Conservation (phyloP, 1,140 invertebrate genomes). For the Medauroidea extradentata region DNA sequence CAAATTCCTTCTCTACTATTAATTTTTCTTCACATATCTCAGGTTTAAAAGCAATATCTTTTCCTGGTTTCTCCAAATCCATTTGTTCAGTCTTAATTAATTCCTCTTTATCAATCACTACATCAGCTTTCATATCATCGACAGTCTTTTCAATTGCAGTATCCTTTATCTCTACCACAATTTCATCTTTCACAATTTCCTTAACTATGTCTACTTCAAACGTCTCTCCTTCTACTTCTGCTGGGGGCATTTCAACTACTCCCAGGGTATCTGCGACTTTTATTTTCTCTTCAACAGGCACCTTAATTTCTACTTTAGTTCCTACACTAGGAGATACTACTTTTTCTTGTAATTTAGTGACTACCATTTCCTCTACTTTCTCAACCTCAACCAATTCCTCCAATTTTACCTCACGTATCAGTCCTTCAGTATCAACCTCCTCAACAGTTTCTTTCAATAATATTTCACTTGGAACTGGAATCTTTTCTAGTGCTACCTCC, state of each 20-base stretch:
- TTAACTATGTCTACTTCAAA: neutral
- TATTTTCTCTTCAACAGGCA: neutral
- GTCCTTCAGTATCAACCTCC: too few species aligned
- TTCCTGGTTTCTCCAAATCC: too few species aligned
- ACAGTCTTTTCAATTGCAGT: neutral
- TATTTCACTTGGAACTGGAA: neutral
- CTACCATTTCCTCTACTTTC: neutral
- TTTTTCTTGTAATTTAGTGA: neutral
- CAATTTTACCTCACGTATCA: neutral
- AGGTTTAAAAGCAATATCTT: too few species aligned
- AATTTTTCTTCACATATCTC: too few species aligned
- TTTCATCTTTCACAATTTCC: constrained; percentile 5
- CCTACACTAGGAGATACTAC: neutral
- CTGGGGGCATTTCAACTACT: neutral
- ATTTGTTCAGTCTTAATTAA: too few species aligned
- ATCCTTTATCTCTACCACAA: neutral
- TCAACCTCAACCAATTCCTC: neutral
- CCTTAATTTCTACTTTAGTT: neutral
- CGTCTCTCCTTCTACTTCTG: neutral
- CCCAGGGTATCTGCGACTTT: neutral
- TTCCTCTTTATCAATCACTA: too few species aligned
- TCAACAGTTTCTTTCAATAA: neutral
- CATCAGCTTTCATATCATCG: too few species aligned
- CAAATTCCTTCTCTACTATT: too few species aligned
- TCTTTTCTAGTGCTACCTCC: neutral